Percentiles rank a stretch among this genome's conserved stretches.
Conservation (phyloP, 2,113 vertebrate genomes). For the Marmota monax region DNA sequence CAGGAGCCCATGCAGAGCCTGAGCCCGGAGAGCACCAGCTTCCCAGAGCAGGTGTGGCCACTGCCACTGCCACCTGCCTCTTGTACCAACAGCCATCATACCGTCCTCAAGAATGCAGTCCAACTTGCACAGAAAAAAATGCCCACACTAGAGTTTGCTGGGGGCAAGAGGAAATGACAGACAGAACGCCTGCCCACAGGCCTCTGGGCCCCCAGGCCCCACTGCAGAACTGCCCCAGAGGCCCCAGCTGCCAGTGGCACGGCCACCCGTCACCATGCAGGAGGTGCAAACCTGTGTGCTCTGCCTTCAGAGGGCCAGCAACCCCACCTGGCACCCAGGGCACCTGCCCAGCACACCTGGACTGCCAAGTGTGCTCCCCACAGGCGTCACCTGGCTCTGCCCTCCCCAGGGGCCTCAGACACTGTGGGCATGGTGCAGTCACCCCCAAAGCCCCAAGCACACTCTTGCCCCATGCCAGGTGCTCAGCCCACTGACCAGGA, state of each 20-base stretch:
- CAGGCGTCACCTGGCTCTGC: too few relatives aligned
- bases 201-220: constrained; percentile 64
- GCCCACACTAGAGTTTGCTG: constrained; percentile 72
- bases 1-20: background rate
- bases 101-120: constrained; percentile 83
- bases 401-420: background rate
- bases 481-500: too few relatives aligned
- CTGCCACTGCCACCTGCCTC: background rate
- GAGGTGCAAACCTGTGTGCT: rapidly evolving
- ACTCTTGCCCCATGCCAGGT: background rate
- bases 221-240: constrained; percentile 58
- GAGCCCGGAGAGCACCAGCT: background rate
- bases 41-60: background rate
- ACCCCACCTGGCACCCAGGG: background rate
- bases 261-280: background rate
- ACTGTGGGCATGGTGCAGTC: background rate
- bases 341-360: background rate
- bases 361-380: background rate
- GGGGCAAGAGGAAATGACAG: constrained; percentile 52
- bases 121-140: constrained; percentile 79
- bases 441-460: background rate
- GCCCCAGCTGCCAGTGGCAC: background rate
- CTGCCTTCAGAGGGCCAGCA: background rate
- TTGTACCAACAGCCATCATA: constrained; percentile 64
- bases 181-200: constrained; percentile 77